phyloP scores from a whole-genome alignment of 2,888 invertebrate species.

The Hyposoter didymator region DNA sequence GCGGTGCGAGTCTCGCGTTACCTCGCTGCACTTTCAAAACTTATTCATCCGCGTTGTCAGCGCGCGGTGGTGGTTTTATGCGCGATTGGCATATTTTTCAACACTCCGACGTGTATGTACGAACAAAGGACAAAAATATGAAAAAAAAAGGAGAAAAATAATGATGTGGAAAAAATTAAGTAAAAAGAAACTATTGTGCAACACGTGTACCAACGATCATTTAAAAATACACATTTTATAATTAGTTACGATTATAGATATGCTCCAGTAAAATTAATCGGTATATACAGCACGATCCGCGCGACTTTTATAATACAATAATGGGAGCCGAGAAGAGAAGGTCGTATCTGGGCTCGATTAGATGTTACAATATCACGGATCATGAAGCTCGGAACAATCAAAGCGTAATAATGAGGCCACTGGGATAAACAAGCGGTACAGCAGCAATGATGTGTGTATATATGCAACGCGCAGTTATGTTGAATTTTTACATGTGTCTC shows the following conservation, averaged over 20 bases:
- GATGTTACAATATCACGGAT: conserved; percentile 32
- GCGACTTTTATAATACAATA: conserved; percentile 36
- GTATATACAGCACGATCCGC: conserved; percentile 1
- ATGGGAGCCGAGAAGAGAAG: conserved; percentile 24
- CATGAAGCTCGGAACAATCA: conserved; percentile 46
- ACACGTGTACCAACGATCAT: background rate
- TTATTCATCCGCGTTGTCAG: conserved; percentile 26
- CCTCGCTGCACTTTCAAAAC: conserved; percentile 52
- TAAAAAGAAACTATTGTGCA: conserved; percentile 3
- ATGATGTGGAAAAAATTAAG: background rate
- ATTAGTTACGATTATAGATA: conserved; percentile 9
- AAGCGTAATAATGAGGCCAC: conserved; percentile 60
- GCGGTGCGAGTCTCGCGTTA: conserved; percentile 35
- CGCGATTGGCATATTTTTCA: conserved; percentile 8
- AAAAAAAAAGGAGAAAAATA: conserved; percentile 5
- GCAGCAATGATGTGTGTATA: background rate
- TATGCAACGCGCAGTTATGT: background rate
- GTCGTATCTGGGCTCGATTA: conserved; percentile 47
- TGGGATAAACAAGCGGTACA: conserved; percentile 27
- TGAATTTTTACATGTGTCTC: background rate
- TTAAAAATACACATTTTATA: conserved; percentile 9
- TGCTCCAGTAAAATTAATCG: conserved; percentile 49
- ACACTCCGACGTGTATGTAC: background rate
- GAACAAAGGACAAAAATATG: background rate
- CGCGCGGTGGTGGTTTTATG: conserved; percentile 7